Percentiles rank a stretch among this genome's conserved stretches.
phyloP scores from a whole-genome alignment of 2,888 invertebrate genomes.

The Hanleya hanleyi region DNA sequence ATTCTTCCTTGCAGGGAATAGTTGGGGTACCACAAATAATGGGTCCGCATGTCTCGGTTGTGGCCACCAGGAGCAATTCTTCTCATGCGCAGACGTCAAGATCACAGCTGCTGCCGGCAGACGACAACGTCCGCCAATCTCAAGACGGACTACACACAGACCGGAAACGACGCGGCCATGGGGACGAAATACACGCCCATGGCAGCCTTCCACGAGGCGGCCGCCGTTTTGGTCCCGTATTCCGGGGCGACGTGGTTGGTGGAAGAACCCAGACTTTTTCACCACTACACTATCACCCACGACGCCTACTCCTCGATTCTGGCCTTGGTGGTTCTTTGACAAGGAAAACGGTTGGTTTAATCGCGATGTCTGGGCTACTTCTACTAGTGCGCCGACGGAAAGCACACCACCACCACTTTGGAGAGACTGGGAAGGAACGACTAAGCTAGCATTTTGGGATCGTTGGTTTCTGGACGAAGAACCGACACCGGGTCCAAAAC shows the following conservation, averaged over 20 bases:
- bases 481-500: not conserved
- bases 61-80: slow-evolving; percentile 47
- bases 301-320: not conserved
- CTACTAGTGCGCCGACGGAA: not conserved
- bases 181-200: not conserved
- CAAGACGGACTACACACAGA: not conserved
- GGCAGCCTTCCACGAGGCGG: not conserved
- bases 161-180: not conserved
- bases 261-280: not conserved
- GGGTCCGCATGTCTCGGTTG: slow-evolving; percentile 45
- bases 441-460: not conserved
- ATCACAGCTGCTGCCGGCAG: not conserved
- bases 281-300: not conserved
- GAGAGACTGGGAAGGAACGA: not conserved
- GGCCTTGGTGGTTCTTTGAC: slow-evolving; percentile 6
- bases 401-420: not conserved
- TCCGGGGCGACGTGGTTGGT: not conserved
- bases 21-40: slow-evolving; percentile 42
- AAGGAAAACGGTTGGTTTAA: not conserved
- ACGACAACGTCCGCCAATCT: not conserved
- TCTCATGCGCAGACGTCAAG: slow-evolving; percentile 42
- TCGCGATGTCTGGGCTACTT: not conserved
- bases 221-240: not conserved
- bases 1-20: slow-evolving; percentile 37
- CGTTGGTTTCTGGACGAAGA: not conserved